Conservation (phyloP, 2,797 vertebrate species). For the Eupleurogrammus muticus region DNA sequence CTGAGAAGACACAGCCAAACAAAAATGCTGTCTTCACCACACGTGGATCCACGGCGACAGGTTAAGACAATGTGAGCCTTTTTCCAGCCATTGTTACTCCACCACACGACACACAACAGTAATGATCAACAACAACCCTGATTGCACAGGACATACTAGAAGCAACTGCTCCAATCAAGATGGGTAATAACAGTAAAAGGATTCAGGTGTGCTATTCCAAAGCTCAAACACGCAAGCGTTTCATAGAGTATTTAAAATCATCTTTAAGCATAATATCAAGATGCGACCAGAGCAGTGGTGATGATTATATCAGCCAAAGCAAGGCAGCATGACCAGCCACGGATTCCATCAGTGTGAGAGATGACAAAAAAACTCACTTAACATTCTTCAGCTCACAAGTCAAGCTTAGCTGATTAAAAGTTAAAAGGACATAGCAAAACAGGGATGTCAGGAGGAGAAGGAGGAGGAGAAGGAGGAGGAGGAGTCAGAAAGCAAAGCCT, state of each 20-base stretch:
- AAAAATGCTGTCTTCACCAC: constrained; percentile 10
- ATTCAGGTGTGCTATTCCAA: background rate
- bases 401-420: constrained; percentile 49
- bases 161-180: constrained; percentile 10
- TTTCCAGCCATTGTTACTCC: background rate
- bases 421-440: constrained; percentile 23
- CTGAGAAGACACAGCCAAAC: constrained; percentile 34
- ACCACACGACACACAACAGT: constrained; percentile 11
- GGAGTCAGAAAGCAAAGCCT: constrained; percentile 48
- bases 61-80: background rate
- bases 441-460: constrained; percentile 16
- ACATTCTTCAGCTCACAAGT: constrained; percentile 34
- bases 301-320: constrained; percentile 53
- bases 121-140: constrained; percentile 3
- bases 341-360: constrained; percentile 25
- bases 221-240: constrained; percentile 21
- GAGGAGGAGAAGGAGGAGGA: constrained; percentile 23
- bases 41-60: constrained; percentile 30
- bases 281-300: constrained; percentile 28
- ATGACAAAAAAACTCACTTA: constrained; percentile 16
- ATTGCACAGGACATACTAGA: constrained; percentile 8
- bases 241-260: background rate
- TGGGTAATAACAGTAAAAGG: background rate
- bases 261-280: constrained; percentile 25
- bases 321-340: constrained; percentile 47